Evolutionary conservation across 1,140 invertebrate species (phyloP).

Genomic region (Colletes latitarsis): DNA sequence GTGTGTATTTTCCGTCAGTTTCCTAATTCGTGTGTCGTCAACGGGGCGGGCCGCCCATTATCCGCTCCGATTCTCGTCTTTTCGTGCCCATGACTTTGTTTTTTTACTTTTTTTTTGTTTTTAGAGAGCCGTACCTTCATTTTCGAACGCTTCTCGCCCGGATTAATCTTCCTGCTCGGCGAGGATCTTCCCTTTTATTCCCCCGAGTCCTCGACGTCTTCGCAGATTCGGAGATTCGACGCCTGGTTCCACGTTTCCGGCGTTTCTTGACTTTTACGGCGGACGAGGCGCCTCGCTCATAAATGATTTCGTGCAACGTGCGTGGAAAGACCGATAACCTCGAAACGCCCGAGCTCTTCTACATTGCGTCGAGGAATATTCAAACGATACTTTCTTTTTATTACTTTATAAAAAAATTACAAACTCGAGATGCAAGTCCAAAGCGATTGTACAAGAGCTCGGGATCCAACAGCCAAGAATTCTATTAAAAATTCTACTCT

Average conservation of each 20-base stretch:
- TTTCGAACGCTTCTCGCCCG: neutral
- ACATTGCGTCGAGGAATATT: no score
- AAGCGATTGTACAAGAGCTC: no score
- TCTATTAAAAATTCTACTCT: no score
- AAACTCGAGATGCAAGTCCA: no score
- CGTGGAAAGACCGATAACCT: no score
- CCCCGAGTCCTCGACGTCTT: neutral
- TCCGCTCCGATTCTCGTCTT: slow-evolving; percentile 16
- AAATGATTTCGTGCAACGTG: neutral
- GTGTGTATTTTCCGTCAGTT: neutral
- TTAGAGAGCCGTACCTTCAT: slow-evolving; percentile 50
- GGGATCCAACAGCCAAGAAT: no score
- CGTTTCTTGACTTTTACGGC: slow-evolving; percentile 23
- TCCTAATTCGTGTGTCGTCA: slow-evolving; percentile 29
- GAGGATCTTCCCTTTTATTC: slow-evolving; percentile 6
- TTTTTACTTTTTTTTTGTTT: slow-evolving; percentile 32
- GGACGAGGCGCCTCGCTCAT: slow-evolving; percentile 16
- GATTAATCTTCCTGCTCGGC: neutral
- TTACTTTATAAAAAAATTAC: no score
- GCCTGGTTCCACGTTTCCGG: neutral
- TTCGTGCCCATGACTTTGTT: slow-evolving; percentile 18
- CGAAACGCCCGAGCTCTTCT: neutral
- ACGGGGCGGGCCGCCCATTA: neutral
- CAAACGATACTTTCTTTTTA: no score
- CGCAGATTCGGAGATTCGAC: neutral